Conservation (phyloP, 64 coral and sea anemone species). For the Trachythela sp. region DNA sequence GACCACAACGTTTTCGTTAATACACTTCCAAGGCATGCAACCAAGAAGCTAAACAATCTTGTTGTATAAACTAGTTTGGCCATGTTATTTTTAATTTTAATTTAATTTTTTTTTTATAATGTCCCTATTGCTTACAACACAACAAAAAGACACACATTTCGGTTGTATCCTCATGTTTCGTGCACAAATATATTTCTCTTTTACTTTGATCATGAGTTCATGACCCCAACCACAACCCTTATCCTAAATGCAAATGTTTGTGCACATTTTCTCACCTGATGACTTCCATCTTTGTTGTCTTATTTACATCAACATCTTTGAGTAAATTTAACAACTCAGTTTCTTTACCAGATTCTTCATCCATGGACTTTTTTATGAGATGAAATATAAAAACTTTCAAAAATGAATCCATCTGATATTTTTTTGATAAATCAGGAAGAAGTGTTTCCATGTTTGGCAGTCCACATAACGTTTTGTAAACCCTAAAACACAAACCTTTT, state of each 20-base stretch:
- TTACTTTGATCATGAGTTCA: too few species aligned
- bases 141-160: too few species aligned
- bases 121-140: too few species aligned
- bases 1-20: too few species aligned
- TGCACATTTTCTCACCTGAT: background rate
- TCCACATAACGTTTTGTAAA: slow-evolving; percentile 32
- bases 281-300: background rate
- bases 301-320: background rate
- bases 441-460: slow-evolving; percentile 10
- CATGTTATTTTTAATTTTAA: too few species aligned
- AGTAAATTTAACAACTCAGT: background rate
- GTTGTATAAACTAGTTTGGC: too few species aligned
- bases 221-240: too few species aligned
- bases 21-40: too few species aligned
- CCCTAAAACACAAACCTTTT: slow-evolving; percentile 7
- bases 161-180: too few species aligned
- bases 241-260: too few species aligned
- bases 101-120: too few species aligned
- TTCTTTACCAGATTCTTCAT: background rate
- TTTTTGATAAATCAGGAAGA: slow-evolving; percentile 24
- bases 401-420: slow-evolving; percentile 42
- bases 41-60: too few species aligned
- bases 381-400: slow-evolving; percentile 52
- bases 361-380: slow-evolving; percentile 10
- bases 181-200: background rate